These are phyloP conservation scores for Andrena hattorfiana DNA, from an alignment of 2,888 invertebrate genomes.

Conservation along the genomic window DNA sequence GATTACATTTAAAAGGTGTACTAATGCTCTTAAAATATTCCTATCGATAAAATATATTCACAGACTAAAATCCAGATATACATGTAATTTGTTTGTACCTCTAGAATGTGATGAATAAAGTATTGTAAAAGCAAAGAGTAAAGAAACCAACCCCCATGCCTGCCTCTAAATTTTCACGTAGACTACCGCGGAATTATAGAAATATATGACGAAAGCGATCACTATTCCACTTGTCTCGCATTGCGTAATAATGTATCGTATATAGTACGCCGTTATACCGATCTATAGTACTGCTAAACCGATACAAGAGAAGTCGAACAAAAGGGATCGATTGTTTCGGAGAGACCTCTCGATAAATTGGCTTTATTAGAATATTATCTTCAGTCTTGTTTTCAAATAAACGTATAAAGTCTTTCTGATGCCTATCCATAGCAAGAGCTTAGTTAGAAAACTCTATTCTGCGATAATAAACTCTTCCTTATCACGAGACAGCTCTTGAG, in stretches of 20 bases:
- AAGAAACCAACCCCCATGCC: constrained; percentile 41
- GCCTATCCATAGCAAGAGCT: constrained; percentile 80
- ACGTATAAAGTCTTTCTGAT: constrained; percentile 79
- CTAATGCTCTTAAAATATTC: constrained; percentile 49
- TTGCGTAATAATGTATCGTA: constrained; percentile 49
- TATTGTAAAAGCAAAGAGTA: constrained; percentile 53
- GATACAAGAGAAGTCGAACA: constrained; percentile 64
- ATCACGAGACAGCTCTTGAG: constrained; percentile 54
- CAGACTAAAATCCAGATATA: constrained; percentile 48
- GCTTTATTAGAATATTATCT: constrained; percentile 72
- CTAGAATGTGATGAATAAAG: constrained; percentile 53
- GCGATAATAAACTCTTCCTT: constrained; percentile 55
- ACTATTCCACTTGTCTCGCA: constrained; percentile 51
- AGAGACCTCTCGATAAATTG: constrained; percentile 65
- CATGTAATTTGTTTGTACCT: constrained; percentile 41
- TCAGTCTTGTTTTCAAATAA: constrained; percentile 82
- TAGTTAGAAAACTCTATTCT: constrained; percentile 62
- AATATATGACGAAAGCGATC: constrained; percentile 56
- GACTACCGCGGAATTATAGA: constrained; percentile 60
- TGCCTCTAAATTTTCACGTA: constrained; percentile 41
- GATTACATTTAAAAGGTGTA: constrained; percentile 38
- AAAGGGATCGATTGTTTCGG: constrained; percentile 62
- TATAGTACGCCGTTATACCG: constrained; percentile 56
- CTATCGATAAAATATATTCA: constrained; percentile 57
- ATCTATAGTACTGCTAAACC: constrained; percentile 60